A percentile compares a stretch with the other conserved stretches of the same genome.
phyloP scores from a whole-genome alignment of 1,140 invertebrate genomes.

The Latrodectus geometricus region DNA sequence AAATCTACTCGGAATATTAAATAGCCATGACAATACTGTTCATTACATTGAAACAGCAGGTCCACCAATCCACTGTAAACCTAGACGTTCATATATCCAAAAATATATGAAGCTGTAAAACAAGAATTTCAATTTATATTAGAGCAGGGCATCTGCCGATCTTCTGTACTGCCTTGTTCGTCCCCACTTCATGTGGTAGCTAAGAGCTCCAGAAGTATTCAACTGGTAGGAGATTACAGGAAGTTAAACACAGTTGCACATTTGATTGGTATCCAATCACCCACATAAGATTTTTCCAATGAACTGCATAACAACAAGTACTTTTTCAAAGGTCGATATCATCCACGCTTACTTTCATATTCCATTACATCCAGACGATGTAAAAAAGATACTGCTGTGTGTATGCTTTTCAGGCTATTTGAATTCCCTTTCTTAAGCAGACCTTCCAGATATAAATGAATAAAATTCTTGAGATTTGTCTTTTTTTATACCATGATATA shows the following conservation, averaged over 20 bases:
- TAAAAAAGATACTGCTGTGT: not conserved
- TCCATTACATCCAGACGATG: not conserved
- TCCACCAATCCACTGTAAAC: not conserved
- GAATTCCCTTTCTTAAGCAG: not conserved
- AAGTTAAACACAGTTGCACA: not conserved
- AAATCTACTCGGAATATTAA: not conserved
- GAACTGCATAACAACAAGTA: not conserved
- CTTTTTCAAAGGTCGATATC: not conserved
- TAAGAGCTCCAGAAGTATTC: not conserved
- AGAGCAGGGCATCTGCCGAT: not conserved
- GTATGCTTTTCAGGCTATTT: not conserved
- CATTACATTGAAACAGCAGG: conserved; percentile 7
- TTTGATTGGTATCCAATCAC: not conserved
- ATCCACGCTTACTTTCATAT: conserved; percentile 2
- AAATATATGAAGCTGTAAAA: not conserved
- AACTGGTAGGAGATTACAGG: not conserved
- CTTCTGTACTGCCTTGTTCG: not conserved
- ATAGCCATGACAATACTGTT: not conserved
- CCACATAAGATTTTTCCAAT: not conserved
- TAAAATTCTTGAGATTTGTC: not conserved
- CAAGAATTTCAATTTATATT: conserved; percentile 29
- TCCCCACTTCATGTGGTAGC: not conserved
- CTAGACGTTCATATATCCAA: not conserved
- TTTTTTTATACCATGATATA: not conserved
- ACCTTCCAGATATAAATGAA: not conserved